Percentiles rank a stretch among this genome's conserved stretches.
Evolutionary conservation across 2,797 vertebrate species (phyloP).

Genomic region (Rhinatrema bivittatum): DNA sequence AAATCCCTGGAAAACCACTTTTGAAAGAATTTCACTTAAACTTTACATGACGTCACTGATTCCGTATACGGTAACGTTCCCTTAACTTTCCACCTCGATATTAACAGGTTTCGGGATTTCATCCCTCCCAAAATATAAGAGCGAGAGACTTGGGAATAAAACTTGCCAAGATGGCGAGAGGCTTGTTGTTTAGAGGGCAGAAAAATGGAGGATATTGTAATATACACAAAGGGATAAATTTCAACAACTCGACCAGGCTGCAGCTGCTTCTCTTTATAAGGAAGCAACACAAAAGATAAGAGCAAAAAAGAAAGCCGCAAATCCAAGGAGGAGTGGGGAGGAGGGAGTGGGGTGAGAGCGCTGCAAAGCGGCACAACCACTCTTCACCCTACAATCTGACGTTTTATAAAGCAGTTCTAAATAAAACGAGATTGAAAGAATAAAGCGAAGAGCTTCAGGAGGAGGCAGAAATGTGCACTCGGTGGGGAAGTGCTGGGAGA

Average conservation of each 20-base stretch:
- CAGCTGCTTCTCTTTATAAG: conserved; percentile 72
- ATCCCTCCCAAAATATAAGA: conserved; percentile 10
- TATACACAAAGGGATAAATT: conserved; percentile 99
- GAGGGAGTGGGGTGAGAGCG: neutral
- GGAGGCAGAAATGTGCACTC: no score
- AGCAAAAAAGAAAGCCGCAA: neutral
- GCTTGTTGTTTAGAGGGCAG: conserved; percentile 97
- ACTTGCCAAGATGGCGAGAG: conserved; percentile 98
- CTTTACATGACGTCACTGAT: conserved; percentile 68
- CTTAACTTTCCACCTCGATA: conserved; percentile 61
- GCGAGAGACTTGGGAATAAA: conserved; percentile 60
- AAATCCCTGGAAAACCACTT: conserved; percentile 11
- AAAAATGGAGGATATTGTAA: conserved; percentile 99
- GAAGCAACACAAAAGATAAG: conserved; percentile 68
- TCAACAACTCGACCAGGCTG: conserved; percentile 77
- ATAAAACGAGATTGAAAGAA: no score
- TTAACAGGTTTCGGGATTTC: conserved; percentile 9
- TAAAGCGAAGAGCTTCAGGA: no score
- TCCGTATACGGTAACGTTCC: conserved; percentile 43
- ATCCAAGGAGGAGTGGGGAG: neutral
- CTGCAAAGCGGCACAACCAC: no score
- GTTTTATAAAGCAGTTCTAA: no score
- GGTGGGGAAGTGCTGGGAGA: no score
- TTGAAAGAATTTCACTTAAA: conserved; percentile 44
- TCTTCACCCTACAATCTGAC: no score